These are phyloP conservation scores for Lasioglossum albipes DNA, from an alignment of 1,140 invertebrate genomes.

Conservation along the genomic window DNA sequence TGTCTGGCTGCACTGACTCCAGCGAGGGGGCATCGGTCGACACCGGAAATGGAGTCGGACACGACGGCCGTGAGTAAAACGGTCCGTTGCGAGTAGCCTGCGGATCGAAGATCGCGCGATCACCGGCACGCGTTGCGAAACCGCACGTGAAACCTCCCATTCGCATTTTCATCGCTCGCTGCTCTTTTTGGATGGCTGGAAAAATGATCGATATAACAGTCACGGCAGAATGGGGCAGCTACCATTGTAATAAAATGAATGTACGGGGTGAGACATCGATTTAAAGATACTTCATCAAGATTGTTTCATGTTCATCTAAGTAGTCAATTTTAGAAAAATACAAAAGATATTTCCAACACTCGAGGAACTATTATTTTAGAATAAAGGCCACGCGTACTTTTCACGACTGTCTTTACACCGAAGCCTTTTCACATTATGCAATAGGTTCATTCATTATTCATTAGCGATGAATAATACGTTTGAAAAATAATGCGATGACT, in stretches of 20 bases:
- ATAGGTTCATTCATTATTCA: background rate
- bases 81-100: background rate
- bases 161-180: too few relatives aligned
- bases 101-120: constrained; percentile 5
- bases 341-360: too few relatives aligned
- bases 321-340: too few relatives aligned
- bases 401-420: background rate
- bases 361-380: too few relatives aligned
- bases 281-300: too few relatives aligned
- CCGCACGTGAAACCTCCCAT: background rate
- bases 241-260: too few relatives aligned
- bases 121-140: background rate
- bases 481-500: background rate
- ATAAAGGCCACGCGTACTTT: too few relatives aligned
- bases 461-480: background rate
- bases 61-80: constrained; percentile 29
- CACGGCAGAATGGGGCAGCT: background rate
- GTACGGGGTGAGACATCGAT: too few relatives aligned
- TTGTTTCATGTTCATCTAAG: too few relatives aligned
- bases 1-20: constrained; percentile 1
- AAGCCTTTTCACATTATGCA: background rate
- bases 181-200: background rate
- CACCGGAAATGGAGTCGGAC: constrained; percentile 32
- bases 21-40: constrained; percentile 29
- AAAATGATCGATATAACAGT: background rate